Evolutionary conservation across 2,113 vertebrate species (phyloP).

Genomic region (Smithornis capensis): DNA sequence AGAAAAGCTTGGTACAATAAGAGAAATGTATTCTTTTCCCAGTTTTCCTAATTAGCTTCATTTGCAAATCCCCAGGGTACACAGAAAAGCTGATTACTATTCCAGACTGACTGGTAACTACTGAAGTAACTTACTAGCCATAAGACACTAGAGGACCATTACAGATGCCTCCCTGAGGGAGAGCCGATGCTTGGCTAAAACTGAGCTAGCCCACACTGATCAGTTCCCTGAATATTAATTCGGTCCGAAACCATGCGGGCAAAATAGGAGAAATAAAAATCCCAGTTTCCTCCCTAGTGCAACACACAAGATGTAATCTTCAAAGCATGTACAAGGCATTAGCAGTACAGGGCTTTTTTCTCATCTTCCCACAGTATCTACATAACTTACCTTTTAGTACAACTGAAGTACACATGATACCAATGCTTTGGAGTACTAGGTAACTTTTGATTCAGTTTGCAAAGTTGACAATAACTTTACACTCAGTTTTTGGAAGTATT

Average conservation of each 20-base stretch:
- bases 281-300: neutral
- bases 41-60: neutral
- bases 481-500: neutral
- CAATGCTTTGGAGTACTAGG: neutral
- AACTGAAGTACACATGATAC: fast-evolving
- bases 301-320: neutral
- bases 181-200: neutral
- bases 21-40: neutral
- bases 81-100: neutral
- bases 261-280: neutral
- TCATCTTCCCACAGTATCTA: neutral
- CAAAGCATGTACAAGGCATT: neutral
- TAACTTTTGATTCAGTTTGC: neutral
- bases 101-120: neutral
- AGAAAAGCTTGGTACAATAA: neutral
- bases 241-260: neutral
- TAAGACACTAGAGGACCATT: neutral
- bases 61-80: neutral
- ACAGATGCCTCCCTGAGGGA: neutral
- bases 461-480: neutral
- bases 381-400: neutral
- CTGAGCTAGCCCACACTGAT: neutral
- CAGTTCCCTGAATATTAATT: neutral
- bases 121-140: neutral
- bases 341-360: neutral